phyloP scores from a whole-genome alignment of 1,140 invertebrate species.

The Augochlora pura region DNA sequence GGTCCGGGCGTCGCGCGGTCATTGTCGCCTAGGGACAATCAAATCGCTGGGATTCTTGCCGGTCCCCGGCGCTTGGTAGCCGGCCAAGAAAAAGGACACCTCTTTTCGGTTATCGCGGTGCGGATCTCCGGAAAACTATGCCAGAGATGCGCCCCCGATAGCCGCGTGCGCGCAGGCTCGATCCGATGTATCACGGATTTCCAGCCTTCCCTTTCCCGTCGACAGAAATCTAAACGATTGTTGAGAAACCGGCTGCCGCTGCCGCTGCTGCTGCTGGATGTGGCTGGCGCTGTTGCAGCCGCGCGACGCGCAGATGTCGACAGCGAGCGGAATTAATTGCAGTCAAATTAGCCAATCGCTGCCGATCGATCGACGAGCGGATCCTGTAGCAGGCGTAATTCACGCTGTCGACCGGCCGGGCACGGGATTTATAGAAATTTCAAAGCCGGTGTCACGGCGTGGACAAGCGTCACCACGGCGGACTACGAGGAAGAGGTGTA shows the following conservation, averaged over 20 bases:
- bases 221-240: slow-evolving; percentile 11
- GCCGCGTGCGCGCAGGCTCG: neutral
- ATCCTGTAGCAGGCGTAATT: slow-evolving; percentile 27
- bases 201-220: neutral
- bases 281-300: too few relatives aligned
- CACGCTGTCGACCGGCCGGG: slow-evolving; percentile 17
- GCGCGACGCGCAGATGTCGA: neutral
- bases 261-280: too few relatives aligned
- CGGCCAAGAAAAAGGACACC: neutral
- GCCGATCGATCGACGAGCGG: neutral
- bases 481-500: slow-evolving; percentile 16
- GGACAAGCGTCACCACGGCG: slow-evolving; percentile 13
- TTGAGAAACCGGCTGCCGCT: neutral
- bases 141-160: slow-evolving; percentile 33
- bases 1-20: neutral
- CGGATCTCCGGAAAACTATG: slow-evolving; percentile 34
- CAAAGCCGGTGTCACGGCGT: slow-evolving; percentile 49
- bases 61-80: neutral
- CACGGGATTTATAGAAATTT: slow-evolving; percentile 55
- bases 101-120: neutral
- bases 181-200: slow-evolving; percentile 33
- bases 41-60: slow-evolving; percentile 46
- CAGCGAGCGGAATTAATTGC: slow-evolving; percentile 22
- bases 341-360: slow-evolving; percentile 25
- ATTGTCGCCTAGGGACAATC: slow-evolving; percentile 52